Percentiles rank a stretch among this genome's conserved stretches.
Conservation (phyloP, 2,797 vertebrate species). For the Clarias pachynema region DNA sequence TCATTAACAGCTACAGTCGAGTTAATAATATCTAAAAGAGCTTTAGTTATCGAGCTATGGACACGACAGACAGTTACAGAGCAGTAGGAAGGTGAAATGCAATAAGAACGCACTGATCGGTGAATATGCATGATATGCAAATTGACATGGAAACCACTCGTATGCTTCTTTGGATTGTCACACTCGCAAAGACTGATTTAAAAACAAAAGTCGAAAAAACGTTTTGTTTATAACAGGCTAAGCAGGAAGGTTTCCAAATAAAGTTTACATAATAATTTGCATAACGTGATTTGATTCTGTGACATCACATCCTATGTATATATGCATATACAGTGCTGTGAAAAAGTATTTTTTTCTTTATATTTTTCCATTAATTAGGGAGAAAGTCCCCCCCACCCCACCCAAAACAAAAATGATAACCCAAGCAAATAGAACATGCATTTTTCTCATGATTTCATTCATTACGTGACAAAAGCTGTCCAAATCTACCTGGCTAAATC, state of each 20-base stretch:
- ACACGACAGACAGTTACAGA: background rate
- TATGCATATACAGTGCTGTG: too few species aligned
- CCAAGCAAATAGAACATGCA: too few species aligned
- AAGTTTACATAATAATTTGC: background rate
- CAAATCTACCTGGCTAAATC: too few species aligned
- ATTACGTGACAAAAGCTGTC: too few species aligned
- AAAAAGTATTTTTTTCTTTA: too few species aligned
- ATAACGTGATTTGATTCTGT: background rate
- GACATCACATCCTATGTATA: background rate
- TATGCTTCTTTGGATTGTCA: background rate
- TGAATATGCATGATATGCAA: constrained; percentile 8
- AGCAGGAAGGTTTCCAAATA: too few species aligned
- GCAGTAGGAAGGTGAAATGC: background rate
- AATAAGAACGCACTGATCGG: background rate
- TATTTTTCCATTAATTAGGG: too few species aligned
- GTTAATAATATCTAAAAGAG: constrained; percentile 23
- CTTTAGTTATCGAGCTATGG: background rate
- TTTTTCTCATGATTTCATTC: too few species aligned
- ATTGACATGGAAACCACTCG: background rate
- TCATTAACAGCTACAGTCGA: constrained; percentile 31
- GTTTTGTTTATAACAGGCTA: background rate
- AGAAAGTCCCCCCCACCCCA: too few species aligned
- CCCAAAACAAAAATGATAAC: too few species aligned
- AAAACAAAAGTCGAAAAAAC: background rate
- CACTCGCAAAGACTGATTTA: background rate